Conservation (phyloP, 2,888 invertebrate genomes). For the Machimus atricapillus region DNA sequence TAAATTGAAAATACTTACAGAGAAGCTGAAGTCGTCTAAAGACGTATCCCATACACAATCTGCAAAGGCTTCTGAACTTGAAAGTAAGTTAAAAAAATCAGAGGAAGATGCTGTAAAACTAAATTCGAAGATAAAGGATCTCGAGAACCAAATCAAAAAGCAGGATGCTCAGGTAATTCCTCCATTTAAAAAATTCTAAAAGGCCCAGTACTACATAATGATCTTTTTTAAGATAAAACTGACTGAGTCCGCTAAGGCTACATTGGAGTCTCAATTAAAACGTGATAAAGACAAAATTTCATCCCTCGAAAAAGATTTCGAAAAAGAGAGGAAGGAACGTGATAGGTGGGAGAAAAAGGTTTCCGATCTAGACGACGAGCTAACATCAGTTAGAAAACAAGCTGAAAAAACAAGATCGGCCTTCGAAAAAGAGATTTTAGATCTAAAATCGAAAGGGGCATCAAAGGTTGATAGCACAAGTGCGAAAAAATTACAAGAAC, state of each 20-base stretch:
- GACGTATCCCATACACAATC: slow-evolving; percentile 60
- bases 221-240: slow-evolving; percentile 59
- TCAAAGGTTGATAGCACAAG: slow-evolving; percentile 70
- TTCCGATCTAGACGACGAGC: slow-evolving; percentile 68
- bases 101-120: slow-evolving; percentile 73
- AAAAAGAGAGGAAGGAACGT: slow-evolving; percentile 70
- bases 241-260: slow-evolving; percentile 62
- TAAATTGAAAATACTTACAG: slow-evolving; percentile 46
- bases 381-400: slow-evolving; percentile 68
- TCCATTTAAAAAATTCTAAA: background rate
- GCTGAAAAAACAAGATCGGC: slow-evolving; percentile 71
- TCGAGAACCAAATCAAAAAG: slow-evolving; percentile 65
- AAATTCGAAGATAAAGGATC: slow-evolving; percentile 64
- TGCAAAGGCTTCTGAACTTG: slow-evolving; percentile 70
- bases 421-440: slow-evolving; percentile 78
- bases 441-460: slow-evolving; percentile 72
- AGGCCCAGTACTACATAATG: background rate
- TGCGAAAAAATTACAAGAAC: slow-evolving; percentile 72
- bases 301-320: slow-evolving; percentile 70
- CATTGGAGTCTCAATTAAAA: slow-evolving; percentile 63
- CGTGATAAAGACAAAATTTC: slow-evolving; percentile 63
- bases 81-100: slow-evolving; percentile 71
- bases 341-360: slow-evolving; percentile 71
- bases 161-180: slow-evolving; percentile 61
- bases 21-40: slow-evolving; percentile 51